Evolutionary conservation across 2,797 vertebrate species (phyloP).

Genomic region (Coracias cyanogaster): DNA sequence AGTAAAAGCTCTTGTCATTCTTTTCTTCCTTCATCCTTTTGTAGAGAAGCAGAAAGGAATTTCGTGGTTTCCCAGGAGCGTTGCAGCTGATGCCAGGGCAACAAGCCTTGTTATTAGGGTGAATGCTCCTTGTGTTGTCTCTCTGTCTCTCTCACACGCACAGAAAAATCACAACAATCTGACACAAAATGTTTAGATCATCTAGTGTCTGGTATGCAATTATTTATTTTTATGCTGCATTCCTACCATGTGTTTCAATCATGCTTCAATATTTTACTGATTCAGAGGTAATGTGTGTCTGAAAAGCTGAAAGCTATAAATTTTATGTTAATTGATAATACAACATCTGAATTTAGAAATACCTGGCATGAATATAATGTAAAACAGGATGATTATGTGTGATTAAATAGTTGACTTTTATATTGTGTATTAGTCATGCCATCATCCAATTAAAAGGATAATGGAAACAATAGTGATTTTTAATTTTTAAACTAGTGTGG

Average conservation of each 20-base stretch:
- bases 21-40: background rate
- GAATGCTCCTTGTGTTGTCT: background rate
- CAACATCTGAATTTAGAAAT: conserved; percentile 39
- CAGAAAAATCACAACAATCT: background rate
- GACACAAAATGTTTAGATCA: background rate
- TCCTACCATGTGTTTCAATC: background rate
- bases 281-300: background rate
- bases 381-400: conserved; percentile 35
- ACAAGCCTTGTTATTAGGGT: background rate
- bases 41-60: background rate
- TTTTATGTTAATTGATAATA: conserved; percentile 30
- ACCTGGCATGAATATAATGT: conserved; percentile 37
- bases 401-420: conserved; percentile 47
- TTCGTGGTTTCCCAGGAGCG: background rate
- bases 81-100: background rate
- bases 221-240: background rate
- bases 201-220: background rate
- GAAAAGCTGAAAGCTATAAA: background rate
- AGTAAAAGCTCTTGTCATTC: background rate
- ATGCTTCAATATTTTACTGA: background rate
- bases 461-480: conserved; percentile 49
- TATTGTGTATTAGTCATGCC: conserved; percentile 46
- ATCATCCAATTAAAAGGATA: conserved; percentile 57
- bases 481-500: conserved; percentile 53
- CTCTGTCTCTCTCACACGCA: background rate